A percentile compares a stretch with the other conserved stretches of the same genome.
These are phyloP conservation scores for Pristionchus arcanus DNA, from an alignment of 2,888 invertebrate species.

Conservation along the genomic window DNA sequence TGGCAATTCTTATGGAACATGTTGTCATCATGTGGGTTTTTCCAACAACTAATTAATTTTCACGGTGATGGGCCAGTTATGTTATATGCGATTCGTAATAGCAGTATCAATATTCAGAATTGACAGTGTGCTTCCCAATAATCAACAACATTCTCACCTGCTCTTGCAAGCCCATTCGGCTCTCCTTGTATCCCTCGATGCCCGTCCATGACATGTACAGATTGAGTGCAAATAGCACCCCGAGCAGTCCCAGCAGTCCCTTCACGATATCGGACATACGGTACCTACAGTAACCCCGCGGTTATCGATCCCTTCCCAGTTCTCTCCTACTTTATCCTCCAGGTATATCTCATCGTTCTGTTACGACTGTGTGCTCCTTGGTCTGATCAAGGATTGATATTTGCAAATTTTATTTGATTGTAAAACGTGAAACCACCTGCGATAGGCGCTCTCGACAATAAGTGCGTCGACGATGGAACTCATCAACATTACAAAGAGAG, in stretches of 20 bases:
- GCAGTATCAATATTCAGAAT: too few species aligned
- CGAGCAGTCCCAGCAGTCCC: conserved; percentile 22
- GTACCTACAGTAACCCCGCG: not conserved
- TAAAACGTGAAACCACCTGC: conserved; percentile 10
- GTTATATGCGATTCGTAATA: too few species aligned
- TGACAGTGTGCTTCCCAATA: not conserved
- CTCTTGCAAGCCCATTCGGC: conserved; percentile 67
- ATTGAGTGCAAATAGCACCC: conserved; percentile 55
- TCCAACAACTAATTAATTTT: too few species aligned
- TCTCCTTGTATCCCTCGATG: conserved; percentile 70
- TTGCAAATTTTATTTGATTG: conserved; percentile 51
- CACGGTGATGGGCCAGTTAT: too few species aligned
- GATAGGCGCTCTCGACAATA: conserved; percentile 6
- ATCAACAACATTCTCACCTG: conserved; percentile 59
- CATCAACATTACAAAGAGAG: not conserved
- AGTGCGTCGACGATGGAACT: not conserved
- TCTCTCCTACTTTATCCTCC: not conserved
- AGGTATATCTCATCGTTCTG: conserved; percentile 20
- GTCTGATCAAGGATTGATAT: conserved; percentile 1
- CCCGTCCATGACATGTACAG: conserved; percentile 61
- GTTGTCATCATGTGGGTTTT: too few species aligned
- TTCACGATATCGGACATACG: conserved; percentile 39
- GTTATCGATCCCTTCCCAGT: not conserved
- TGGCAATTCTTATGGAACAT: too few species aligned
- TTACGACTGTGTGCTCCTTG: not conserved